Base-by-base conservation (phyloP, 2,888 invertebrate species). In the Lithophane ornitopus region DNA sequence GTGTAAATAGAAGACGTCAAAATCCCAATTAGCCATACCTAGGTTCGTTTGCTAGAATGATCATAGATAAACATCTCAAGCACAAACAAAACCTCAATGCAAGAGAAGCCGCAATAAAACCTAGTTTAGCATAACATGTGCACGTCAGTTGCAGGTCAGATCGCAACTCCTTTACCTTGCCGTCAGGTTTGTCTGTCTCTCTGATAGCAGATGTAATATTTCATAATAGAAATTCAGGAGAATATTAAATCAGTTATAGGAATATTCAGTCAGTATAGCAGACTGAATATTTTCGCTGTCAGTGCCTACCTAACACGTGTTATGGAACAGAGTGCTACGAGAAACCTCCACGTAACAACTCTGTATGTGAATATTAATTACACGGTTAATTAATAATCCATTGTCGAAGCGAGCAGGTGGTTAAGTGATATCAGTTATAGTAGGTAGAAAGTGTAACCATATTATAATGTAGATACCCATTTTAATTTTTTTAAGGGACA, bases 321-420 rank as follows among this genome's bases (percentile, higher is more conserved):
- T 65, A 62, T 28, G 11, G 62, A 62, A 70, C n/a, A 41, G 62
- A 78, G 14, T 56, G n/a, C 3, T 54, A 26, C 11, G 39, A 28
- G 70, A 70, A 78, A 46, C 22, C 46, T 54, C n/a, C 7, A 52
- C 39, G 58, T 54, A 11, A 9, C 28, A 28, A 56, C 41, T 58
- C 28, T 58, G 34, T 44, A 19, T 54, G 65, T 73, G 63, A 78
- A 72, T 79, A 72, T 78, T 65, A 78, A 78, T 66, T 59, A 71
- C 56, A 79, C 52, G n/a, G 49, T 72, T 66, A 65, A 79, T 72
- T 79, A 79, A 65, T 65, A 78, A 73, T 65, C 65, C 39, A 65
- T 11, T 54, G 72, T 59, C 22, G 52, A 65, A 65, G 73, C 46
- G n/a, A 52, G 58, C 65, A 59, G 52, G 72, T 79, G 44, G 9